These are phyloP conservation scores for Exaiptasia diaphana DNA, from an alignment of 64 coral and sea anemone genomes.

Conservation along the genomic window DNA sequence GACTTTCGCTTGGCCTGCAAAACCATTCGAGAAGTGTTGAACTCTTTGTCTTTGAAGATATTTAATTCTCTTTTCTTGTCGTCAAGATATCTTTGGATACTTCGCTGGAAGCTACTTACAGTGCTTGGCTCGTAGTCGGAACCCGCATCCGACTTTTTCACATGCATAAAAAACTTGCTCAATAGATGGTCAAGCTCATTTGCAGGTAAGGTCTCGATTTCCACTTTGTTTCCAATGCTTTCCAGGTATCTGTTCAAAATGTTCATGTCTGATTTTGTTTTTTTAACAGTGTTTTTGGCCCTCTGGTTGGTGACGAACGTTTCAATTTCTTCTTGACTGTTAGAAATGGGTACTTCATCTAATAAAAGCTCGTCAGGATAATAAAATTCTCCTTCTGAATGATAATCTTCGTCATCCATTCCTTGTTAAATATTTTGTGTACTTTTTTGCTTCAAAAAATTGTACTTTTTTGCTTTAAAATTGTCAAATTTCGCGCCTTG, in stretches of 20 bases:
- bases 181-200: neutral
- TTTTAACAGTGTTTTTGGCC: too few species aligned
- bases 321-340: too few species aligned
- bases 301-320: too few species aligned
- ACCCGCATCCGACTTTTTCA: neutral
- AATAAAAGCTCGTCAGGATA: too few species aligned
- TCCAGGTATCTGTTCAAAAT: slow-evolving; percentile 6
- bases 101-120: slow-evolving; percentile 12
- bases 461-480: too few species aligned
- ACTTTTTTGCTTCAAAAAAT: too few species aligned
- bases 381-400: too few species aligned
- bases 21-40: slow-evolving; percentile 4
- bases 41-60: slow-evolving; percentile 29
- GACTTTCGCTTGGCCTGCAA: slow-evolving; percentile 18
- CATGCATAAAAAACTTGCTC: slow-evolving; percentile 15
- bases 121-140: slow-evolving; percentile 31
- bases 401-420: too few species aligned
- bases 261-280: too few species aligned
- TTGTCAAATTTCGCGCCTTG: too few species aligned
- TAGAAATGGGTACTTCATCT: too few species aligned
- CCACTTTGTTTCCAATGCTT: neutral
- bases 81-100: neutral
- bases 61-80: slow-evolving; percentile 16
- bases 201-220: slow-evolving; percentile 14
- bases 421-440: too few species aligned